Base-by-base conservation (phyloP, 1,140 invertebrate genomes). In the Drosophila baimaii region DNA sequence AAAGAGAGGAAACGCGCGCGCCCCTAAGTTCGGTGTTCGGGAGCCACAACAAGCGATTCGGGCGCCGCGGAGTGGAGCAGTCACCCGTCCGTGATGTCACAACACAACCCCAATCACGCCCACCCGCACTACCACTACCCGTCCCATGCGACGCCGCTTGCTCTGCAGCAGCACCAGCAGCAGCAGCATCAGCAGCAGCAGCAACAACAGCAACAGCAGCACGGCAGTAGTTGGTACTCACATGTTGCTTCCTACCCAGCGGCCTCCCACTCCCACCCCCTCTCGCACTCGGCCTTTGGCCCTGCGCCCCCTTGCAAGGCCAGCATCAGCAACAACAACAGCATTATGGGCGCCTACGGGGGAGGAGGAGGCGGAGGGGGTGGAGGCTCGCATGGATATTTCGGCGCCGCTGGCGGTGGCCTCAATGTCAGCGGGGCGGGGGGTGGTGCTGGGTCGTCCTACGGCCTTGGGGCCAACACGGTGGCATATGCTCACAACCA, bases 401-500 rank as follows among this genome's bases (percentile, higher is more conserved):
- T 83, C 31, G 83, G 84, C 21, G 37, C 68, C 59, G 54, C 64
- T 63, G 61, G 55, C 54, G 61, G 56, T 46, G 63, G 59, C 39
- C 62, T 77, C 72, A 78, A 78, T 81, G 81, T 54, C 47, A 79
- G 58, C 46, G 72, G 44, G 21, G 56, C 54, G 44, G 63, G 37
- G 25, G 70, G 37, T 35, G 78, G 62, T 29, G 70, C 56, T 49
- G 77, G 64, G 25, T 44, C 62, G 27, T 47, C 37, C 27, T 89
- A 89, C 74, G 82, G 88, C 84, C 84, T 89, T 89, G 84, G 88
- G 59, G 69, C 77, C 39, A 89, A 89, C 51, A 81, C 77, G 17
- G 84, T 89, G 57, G 84, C 84, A 62, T 89, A 89, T 84, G 84
- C 84, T 41, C 84, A 88, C 73, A 88, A 88, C 69, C 84, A 89